phyloP scores from a whole-genome alignment of 2,888 invertebrate genomes.

The Acanthosepion lycidas region DNA sequence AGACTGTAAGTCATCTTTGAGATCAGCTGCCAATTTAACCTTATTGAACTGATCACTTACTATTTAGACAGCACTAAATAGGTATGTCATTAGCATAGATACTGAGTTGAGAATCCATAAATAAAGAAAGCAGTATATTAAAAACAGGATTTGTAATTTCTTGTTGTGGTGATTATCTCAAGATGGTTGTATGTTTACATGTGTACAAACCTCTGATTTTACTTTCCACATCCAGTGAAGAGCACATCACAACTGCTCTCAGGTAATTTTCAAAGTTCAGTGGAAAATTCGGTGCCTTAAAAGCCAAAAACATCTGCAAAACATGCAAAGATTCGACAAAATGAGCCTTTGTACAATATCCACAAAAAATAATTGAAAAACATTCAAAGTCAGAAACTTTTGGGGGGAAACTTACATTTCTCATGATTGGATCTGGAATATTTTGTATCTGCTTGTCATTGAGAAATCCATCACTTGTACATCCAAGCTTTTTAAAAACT shows the following conservation, averaged over 20 bases:
- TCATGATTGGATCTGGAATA: not conserved
- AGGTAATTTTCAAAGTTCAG: not conserved
- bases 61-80: too few species aligned
- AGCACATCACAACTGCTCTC: not conserved
- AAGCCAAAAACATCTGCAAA: not conserved
- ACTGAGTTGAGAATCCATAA: too few species aligned
- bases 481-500: constrained; percentile 72
- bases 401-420: not conserved
- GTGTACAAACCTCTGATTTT: not conserved
- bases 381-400: too few species aligned
- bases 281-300: not conserved
- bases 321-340: not conserved
- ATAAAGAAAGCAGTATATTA: too few species aligned
- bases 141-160: too few species aligned
- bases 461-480: constrained; percentile 68
- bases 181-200: too few species aligned
- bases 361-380: too few species aligned
- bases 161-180: too few species aligned
- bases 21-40: too few species aligned
- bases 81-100: too few species aligned
- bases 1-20: too few species aligned
- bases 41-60: too few species aligned
- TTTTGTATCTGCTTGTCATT: constrained; percentile 51
- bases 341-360: not conserved
- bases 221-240: not conserved